Conservation (phyloP, 1,140 invertebrate species). For the Ceratitis capitata region DNA sequence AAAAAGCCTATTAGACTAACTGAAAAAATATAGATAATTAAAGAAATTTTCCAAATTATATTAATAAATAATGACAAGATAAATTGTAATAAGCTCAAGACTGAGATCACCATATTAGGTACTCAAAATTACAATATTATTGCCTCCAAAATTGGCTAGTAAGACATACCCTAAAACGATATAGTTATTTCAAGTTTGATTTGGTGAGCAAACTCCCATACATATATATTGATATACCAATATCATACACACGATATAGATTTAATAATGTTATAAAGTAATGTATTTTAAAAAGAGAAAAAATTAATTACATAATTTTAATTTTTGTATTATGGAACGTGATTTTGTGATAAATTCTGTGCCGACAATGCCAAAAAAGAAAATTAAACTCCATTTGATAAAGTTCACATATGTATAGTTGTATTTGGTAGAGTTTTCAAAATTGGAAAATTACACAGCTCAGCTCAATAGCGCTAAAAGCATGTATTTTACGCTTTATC, state of each 20-base stretch:
- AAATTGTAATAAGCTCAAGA: conserved; percentile 4
- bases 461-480: no score
- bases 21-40: background rate
- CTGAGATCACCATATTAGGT: conserved; percentile 29
- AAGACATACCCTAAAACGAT: background rate
- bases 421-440: no score
- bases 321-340: background rate
- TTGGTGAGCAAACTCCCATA: background rate
- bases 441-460: no score
- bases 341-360: background rate
- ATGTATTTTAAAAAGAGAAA: background rate
- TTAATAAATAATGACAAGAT: background rate
- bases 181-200: background rate
- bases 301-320: background rate
- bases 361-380: background rate
- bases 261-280: background rate
- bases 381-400: background rate
- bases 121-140: conserved; percentile 21
- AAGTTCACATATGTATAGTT: no score
- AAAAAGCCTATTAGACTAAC: background rate
- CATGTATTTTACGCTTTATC: background rate
- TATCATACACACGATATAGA: no score
- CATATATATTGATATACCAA: background rate
- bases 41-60: background rate
- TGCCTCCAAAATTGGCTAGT: background rate